Evolutionary conservation across 1,140 invertebrate genomes (phyloP).

Genomic region (Dendrolimus kikuchii): DNA sequence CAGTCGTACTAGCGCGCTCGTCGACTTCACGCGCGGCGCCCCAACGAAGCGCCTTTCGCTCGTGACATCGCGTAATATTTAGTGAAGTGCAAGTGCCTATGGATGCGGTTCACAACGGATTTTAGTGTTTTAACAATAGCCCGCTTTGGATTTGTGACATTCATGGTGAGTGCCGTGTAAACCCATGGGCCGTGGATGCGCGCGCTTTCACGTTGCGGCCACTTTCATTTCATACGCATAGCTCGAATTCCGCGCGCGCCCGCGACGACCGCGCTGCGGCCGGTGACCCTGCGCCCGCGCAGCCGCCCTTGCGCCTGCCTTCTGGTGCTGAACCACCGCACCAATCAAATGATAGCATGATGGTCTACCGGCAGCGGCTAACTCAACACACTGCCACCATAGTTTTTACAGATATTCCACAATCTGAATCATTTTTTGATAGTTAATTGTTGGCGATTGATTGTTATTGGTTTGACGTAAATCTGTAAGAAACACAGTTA

Average conservation of each 20-base stretch:
- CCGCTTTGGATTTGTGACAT: conserved; percentile 57
- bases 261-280: conserved; percentile 55
- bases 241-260: conserved; percentile 61
- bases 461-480: too few relatives aligned
- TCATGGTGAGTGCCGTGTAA: conserved; percentile 56
- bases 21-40: conserved; percentile 37
- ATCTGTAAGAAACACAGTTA: too few relatives aligned
- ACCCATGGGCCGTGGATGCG: conserved; percentile 42
- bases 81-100: conserved; percentile 62
- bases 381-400: neutral
- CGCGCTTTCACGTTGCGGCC: conserved; percentile 68
- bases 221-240: conserved; percentile 71
- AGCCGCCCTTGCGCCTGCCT: conserved; percentile 31
- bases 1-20: conserved; percentile 55
- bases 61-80: conserved; percentile 37
- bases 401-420: too few relatives aligned
- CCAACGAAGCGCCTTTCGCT: conserved; percentile 21
- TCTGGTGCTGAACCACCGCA: conserved; percentile 19
- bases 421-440: too few relatives aligned
- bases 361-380: neutral
- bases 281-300: conserved; percentile 65
- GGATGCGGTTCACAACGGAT: conserved; percentile 55
- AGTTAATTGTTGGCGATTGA: too few relatives aligned
- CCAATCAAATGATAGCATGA: conserved; percentile 28
- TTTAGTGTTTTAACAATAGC: conserved; percentile 41